Evolutionary conservation across 1,140 invertebrate genomes (phyloP).

Genomic region (Mactra quadrangularis): DNA sequence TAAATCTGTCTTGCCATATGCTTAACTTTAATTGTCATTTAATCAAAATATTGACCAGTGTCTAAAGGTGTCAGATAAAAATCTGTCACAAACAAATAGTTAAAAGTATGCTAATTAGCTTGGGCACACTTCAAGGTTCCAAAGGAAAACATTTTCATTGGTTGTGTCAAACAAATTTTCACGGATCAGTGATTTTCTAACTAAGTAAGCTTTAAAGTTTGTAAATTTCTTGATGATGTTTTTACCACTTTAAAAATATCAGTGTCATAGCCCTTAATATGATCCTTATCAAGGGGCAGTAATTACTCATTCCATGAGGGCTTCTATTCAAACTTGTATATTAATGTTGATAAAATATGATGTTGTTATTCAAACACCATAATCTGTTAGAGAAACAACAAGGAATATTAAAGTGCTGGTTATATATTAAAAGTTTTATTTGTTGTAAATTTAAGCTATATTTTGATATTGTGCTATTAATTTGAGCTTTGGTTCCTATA

Average conservation of each 20-base stretch:
- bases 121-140: constrained; percentile 23
- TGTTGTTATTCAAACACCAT: background rate
- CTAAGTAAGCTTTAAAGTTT: constrained; percentile 3
- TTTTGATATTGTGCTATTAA: too few relatives aligned
- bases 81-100: constrained; percentile 23
- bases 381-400: too few relatives aligned
- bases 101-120: constrained; percentile 4
- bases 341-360: background rate
- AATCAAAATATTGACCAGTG: constrained; percentile 14
- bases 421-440: too few relatives aligned
- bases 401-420: too few relatives aligned
- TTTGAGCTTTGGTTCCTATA: too few relatives aligned
- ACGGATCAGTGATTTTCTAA: constrained; percentile 4
- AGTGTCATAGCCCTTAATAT: background rate
- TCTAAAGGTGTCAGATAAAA: background rate
- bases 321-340: constrained; percentile 4
- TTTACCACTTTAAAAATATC: constrained; percentile 23
- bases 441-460: too few relatives aligned
- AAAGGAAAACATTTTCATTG: background rate
- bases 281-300: constrained; percentile 30
- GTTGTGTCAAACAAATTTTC: too few relatives aligned
- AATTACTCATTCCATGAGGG: constrained; percentile 16
- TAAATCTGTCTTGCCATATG: constrained; percentile 17
- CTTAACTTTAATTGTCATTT: background rate
- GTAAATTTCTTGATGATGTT: constrained; percentile 14